Conservation (phyloP, 2,113 vertebrate species). For the Brachyistius frenatus region DNA sequence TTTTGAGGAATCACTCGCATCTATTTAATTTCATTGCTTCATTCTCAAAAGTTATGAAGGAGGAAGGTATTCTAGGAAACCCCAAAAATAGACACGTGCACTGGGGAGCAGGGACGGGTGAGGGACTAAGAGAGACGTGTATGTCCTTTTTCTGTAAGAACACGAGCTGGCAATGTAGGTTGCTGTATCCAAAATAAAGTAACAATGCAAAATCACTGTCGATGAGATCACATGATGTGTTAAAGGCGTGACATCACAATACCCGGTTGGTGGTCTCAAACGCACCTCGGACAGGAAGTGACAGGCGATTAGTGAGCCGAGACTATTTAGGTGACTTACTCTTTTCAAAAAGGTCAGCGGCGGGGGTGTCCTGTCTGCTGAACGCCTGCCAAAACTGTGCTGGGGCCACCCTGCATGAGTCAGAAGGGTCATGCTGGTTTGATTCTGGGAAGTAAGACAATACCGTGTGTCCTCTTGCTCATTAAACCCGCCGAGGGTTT, state of each 20-base stretch:
- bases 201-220: neutral
- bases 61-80: too few species aligned
- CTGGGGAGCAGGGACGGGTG: too few species aligned
- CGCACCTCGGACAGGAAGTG: slow-evolving; percentile 45
- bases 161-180: neutral
- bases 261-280: neutral
- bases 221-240: slow-evolving; percentile 14
- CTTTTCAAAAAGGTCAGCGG: slow-evolving; percentile 68
- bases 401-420: slow-evolving; percentile 66
- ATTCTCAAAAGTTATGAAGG: too few species aligned
- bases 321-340: slow-evolving; percentile 64
- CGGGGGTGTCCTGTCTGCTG: slow-evolving; percentile 59
- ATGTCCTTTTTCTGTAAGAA: neutral
- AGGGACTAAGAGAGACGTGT: neutral
- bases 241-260: slow-evolving; percentile 32
- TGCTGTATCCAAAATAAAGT: slow-evolving; percentile 38
- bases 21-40: too few species aligned
- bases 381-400: slow-evolving; percentile 45
- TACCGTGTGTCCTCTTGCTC: slow-evolving; percentile 42
- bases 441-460: slow-evolving; percentile 80
- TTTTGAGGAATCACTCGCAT: too few species aligned
- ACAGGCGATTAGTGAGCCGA: slow-evolving; percentile 49
- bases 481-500: slow-evolving; percentile 10
- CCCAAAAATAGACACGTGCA: too few species aligned
- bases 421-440: slow-evolving; percentile 41